Evolutionary conservation across 2,113 vertebrate species (phyloP).

Genomic region (Periophthalmus modestus): DNA sequence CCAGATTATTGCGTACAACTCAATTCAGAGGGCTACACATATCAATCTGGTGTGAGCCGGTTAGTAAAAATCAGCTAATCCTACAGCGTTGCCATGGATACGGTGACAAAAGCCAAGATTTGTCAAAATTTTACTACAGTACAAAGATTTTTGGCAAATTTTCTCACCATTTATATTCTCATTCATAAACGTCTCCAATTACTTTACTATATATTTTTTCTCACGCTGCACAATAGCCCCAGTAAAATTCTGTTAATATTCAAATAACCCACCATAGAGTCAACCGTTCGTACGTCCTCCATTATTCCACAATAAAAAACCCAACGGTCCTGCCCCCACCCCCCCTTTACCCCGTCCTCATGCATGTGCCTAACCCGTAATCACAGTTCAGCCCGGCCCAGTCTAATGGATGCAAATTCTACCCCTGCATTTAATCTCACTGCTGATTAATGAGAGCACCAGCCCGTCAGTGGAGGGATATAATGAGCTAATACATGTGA

Average conservation of each 20-base stretch:
- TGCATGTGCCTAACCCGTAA: constrained; percentile 55
- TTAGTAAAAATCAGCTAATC: too few relatives aligned
- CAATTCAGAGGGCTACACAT: too few relatives aligned
- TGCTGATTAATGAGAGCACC: constrained; percentile 62
- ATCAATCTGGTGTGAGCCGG: too few relatives aligned
- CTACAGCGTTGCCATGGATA: too few relatives aligned
- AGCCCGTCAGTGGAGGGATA: constrained; percentile 18
- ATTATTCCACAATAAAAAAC: constrained; percentile 67
- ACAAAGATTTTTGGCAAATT: background rate
- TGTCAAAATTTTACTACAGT: too few relatives aligned
- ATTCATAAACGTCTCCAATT: background rate
- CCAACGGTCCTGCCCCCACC: constrained; percentile 63
- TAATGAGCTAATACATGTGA: constrained; percentile 18
- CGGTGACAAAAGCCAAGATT: too few relatives aligned
- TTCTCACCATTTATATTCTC: background rate
- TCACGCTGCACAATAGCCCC: constrained; percentile 37
- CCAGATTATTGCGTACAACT: too few relatives aligned
- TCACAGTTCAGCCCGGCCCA: constrained; percentile 63
- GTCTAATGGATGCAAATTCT: constrained; percentile 65
- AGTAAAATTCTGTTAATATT: constrained; percentile 51
- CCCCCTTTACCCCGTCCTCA: too few relatives aligned
- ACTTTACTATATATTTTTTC: constrained; percentile 4
- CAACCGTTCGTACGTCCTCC: constrained; percentile 58
- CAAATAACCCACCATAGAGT: constrained; percentile 52
- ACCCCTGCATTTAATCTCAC: constrained; percentile 14